Evolutionary conservation across 2,113 vertebrate genomes (phyloP).

Genomic region (Micronycteris hirsuta): DNA sequence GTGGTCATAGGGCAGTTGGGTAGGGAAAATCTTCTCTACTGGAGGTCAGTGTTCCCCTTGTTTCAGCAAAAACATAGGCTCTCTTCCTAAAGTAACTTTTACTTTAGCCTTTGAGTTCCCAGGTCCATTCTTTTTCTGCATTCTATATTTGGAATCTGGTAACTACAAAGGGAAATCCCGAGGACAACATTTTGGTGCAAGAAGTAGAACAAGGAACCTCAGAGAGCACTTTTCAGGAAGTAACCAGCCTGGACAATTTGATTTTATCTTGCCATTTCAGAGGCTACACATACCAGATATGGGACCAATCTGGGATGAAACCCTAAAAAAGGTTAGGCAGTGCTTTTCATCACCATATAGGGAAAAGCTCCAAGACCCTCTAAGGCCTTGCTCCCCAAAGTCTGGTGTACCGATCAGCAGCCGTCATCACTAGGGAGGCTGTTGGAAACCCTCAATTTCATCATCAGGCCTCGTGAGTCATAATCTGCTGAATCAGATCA

Average conservation of each 20-base stretch:
- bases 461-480: not conserved
- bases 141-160: not conserved
- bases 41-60: not conserved
- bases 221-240: not conserved
- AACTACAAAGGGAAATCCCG: not conserved
- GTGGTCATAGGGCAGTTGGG: not conserved
- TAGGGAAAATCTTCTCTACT: not conserved
- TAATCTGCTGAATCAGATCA: not conserved
- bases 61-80: not conserved
- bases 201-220: not conserved
- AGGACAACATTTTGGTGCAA: not conserved
- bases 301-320: not conserved
- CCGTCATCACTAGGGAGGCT: not conserved
- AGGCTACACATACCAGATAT: not conserved
- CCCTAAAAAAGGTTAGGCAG: not conserved
- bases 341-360: not conserved
- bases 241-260: not conserved
- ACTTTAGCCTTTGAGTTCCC: not conserved
- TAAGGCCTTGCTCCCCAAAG: not conserved
- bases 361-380: not conserved
- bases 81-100: not conserved
- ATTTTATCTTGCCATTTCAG: not conserved
- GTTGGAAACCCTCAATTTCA: not conserved
- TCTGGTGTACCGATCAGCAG: not conserved
- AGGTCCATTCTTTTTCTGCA: not conserved